Percentiles rank a stretch among this genome's conserved stretches.
These are phyloP conservation scores for Tautogolabrus adspersus DNA, from an alignment of 2,113 vertebrate genomes.

Conservation along the genomic window DNA sequence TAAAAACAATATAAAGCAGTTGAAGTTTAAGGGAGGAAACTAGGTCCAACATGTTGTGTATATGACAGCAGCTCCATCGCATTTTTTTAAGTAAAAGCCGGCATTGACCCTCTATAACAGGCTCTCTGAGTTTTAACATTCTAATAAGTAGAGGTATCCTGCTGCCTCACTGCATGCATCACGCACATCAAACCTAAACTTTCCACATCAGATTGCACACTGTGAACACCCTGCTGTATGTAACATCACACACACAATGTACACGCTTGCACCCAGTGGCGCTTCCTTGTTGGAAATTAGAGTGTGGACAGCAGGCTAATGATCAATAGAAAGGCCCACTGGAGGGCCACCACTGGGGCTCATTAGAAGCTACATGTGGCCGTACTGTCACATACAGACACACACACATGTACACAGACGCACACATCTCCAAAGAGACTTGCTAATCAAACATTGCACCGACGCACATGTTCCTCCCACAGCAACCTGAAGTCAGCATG, in stretches of 20 bases:
- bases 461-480: constrained; percentile 40
- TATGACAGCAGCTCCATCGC: not conserved
- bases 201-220: constrained; percentile 26
- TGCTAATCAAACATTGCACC: constrained; percentile 69
- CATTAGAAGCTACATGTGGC: constrained; percentile 77
- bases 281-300: constrained; percentile 71
- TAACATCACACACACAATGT: constrained; percentile 11
- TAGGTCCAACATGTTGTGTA: too few species aligned
- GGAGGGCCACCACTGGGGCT: constrained; percentile 75
- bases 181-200: constrained; percentile 39
- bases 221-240: constrained; percentile 14
- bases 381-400: constrained; percentile 45
- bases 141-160: constrained; percentile 37
- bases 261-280: not conserved
- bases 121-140: constrained; percentile 30
- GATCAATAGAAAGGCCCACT: constrained; percentile 76
- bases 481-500: constrained; percentile 15
- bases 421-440: constrained; percentile 54
- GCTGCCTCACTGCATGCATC: constrained; percentile 18
- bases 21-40: too few species aligned
- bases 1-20: too few species aligned
- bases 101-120: constrained; percentile 5
- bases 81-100: not conserved
- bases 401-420: constrained; percentile 27
- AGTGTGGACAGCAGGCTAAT: constrained; percentile 75